A percentile compares a stretch with the other conserved stretches of the same genome.
These are phyloP conservation scores for Hipparchia sbordonii DNA, from an alignment of 2,888 invertebrate species.

Conservation along the genomic window DNA sequence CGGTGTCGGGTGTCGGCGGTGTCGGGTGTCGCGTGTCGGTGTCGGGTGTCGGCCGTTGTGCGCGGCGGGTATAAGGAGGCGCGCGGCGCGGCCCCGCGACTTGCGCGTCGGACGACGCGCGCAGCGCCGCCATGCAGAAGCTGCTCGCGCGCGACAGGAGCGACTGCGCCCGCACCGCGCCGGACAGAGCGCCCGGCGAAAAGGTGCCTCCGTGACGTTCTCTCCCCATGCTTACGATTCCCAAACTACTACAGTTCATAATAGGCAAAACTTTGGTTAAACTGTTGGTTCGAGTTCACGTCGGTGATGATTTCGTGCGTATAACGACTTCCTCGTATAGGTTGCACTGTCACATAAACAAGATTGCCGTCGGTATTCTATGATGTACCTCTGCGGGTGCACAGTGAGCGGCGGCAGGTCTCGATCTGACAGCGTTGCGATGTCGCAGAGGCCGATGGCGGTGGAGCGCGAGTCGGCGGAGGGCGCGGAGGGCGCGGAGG, in stretches of 20 bases:
- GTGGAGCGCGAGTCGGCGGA: constrained; percentile 54
- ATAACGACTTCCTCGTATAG: not conserved
- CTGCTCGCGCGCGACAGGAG: constrained; percentile 60
- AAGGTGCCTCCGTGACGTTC: not conserved
- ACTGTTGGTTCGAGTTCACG: not conserved
- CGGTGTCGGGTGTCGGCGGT: constrained; percentile 11
- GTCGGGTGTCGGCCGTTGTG: not conserved
- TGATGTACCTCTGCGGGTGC: not conserved
- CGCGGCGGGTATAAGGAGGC: constrained; percentile 21
- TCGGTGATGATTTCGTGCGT: not conserved
- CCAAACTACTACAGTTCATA: not conserved
- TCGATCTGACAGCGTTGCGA: not conserved
- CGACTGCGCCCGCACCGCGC: constrained; percentile 47
- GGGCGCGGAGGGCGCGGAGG: constrained; percentile 1
- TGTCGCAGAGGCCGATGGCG: constrained; percentile 68
- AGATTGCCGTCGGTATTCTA: not conserved
- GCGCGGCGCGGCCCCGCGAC: constrained; percentile 26
- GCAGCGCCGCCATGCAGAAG: constrained; percentile 48
- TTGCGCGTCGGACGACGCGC: not conserved
- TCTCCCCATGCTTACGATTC: not conserved
- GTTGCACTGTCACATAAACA: not conserved
- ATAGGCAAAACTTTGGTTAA: not conserved
- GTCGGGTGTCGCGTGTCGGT: constrained; percentile 26
- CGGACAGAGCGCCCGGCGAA: not conserved
- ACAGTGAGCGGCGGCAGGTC: too few relatives aligned